Conservation (phyloP, 2,797 vertebrate genomes). For the Loriculus beryllinus region DNA sequence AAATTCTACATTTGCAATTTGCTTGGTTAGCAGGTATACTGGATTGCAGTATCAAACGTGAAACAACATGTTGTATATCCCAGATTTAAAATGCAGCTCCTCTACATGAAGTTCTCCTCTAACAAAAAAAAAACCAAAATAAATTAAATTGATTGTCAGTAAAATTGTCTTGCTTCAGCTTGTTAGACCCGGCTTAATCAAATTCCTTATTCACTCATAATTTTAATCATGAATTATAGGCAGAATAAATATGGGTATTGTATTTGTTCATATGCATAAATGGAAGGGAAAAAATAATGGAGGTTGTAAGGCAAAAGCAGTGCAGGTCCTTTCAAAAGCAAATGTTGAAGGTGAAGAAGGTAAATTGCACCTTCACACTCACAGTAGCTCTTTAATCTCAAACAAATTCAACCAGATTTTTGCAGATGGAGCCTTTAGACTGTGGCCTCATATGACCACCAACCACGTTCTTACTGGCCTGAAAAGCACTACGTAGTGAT, state of each 20-base stretch:
- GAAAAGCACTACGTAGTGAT: not conserved
- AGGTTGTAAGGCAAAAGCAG: not conserved
- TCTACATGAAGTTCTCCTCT: not conserved
- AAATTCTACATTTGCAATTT: not conserved
- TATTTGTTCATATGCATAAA: not conserved
- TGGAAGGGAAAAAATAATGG: not conserved
- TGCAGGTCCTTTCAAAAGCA: not conserved
- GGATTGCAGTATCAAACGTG: not conserved
- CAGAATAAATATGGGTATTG: not conserved
- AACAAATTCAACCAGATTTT: not conserved
- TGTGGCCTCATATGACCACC: not conserved
- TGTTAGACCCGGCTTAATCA: not conserved
- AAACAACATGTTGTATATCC: not conserved
- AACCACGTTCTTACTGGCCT: not conserved
- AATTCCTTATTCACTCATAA: not conserved
- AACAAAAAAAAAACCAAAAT: not conserved
- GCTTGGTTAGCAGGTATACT: not conserved
- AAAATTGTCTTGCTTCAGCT: not conserved
- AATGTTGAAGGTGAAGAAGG: not conserved
- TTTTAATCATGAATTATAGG: not conserved
- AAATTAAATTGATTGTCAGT: not conserved
- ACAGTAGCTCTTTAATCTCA: not conserved
- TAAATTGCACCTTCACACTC: not conserved
- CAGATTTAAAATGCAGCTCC: not conserved
- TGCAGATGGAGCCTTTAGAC: not conserved